Evolutionary conservation across 1,140 invertebrate species (phyloP), one percentile per base, ranked within the genome.

Genomic region (Drosophila leontia): DNA sequence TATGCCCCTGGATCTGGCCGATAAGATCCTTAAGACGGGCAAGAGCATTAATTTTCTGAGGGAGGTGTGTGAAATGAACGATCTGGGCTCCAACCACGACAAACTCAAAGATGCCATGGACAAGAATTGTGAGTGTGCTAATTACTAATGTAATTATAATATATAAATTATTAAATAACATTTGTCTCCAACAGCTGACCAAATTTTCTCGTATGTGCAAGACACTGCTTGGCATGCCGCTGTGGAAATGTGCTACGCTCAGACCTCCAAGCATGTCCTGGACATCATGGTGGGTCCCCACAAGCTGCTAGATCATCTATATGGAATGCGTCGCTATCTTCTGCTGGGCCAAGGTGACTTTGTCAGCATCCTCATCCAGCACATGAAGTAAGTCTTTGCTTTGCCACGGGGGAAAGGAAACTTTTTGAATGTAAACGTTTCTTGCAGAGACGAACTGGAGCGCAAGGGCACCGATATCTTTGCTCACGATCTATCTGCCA

Each of bases 281-380:
- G 96, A 97, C 81, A 96, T 98, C 64, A 94, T 99, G 62, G 96
- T 96, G 64, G 95, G 96, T 71, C 96, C 98, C 70, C 98, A 98
- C 93, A 96, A 98, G 80, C 95, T 99, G 47, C 94, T 98, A 83
- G 96, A 98, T 92, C 98, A 99, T 94, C 94, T 99, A 42, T 96
- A 97, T 78, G 98, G 97, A 7, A 96, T 99, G 92, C 95, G 98
- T 72, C 95, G 96, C 58, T 99, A 99, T 93, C 94, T 99, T 72
- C 94, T 99, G 34, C 94, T 99, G 6, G 98, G 98, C 15, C 98
- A 99, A 94, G 98, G 98, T 11, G 98, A 99, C 94, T 99, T 99
- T 92, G 98, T 99, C 80, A 95, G 97, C 84, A 96, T 98, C 91
- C 94, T 99, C 19, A 96, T 99, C 95, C 97, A 98, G 84, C 94